Evolutionary conservation across 2,888 invertebrate species (phyloP), one percentile per base, ranked within the genome.

Genomic region (Drosophila pseudotakahashii): DNA sequence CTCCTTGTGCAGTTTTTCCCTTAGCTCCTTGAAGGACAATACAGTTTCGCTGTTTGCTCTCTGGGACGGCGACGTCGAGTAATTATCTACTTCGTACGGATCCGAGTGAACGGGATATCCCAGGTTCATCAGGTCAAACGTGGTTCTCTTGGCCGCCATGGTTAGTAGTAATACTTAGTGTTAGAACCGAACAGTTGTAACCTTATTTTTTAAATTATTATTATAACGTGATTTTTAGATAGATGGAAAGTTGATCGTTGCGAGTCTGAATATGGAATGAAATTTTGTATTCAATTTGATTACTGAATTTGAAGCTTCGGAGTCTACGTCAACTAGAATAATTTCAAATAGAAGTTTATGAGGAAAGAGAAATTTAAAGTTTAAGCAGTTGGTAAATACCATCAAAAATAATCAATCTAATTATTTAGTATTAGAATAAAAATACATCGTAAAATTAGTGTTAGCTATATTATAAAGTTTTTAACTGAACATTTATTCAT

Each of bases 41-140:
- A 39, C 23, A 0, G 23, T 7, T 7, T 52, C 14, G 3, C n/a
- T 11, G 2, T 2, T 3, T 9, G 3, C 4, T 1, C 2, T 39
- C 1, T 13, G 6, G 2, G 5, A 1, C 11, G 52, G 14, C 7
- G n/a, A 7, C 0, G n/a, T 1, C 6, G 37, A 7, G 2, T 26
- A 2, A 2, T 0, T 0, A 0, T 57, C 16, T 0, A 19, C 0
- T 7, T 58, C 58, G 2, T 39, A 32, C 9, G 58, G 32, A 13
- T 32, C 58, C 11, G 41, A 9, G 59, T 59, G 9, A 2, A 59
- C 30, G 11, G 58, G 58, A 1, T 1, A 0, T 1, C 58, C 58
- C 39, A 59, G 32, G 19, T 14, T 59, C 59, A 59, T 59, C 6
- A n/a, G 3, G 4, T 59, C 58, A 7, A 59, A 59, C 1, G 59